Percentiles rank a stretch among this genome's conserved stretches.
phyloP scores from a whole-genome alignment of 1,140 invertebrate genomes.

The Trissolcus basalis region DNA sequence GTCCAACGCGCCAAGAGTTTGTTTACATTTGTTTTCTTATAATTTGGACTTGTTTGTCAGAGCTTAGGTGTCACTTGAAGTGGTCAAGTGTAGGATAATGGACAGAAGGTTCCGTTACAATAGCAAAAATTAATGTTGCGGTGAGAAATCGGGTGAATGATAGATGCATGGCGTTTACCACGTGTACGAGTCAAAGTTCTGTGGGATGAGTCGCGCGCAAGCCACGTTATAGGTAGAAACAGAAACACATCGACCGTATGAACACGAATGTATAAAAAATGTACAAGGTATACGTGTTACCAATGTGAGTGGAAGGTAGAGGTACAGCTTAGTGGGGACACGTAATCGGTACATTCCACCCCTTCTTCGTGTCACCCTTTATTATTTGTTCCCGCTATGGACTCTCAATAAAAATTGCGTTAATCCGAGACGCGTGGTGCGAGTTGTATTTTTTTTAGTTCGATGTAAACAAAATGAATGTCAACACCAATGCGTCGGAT shows the following conservation, averaged over 20 bases:
- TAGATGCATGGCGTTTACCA: constrained; percentile 54
- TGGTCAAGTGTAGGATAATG: no score
- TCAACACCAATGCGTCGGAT: no score
- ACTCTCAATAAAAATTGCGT: no score
- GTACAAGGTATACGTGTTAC: constrained; percentile 70
- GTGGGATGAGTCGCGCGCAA: constrained; percentile 45
- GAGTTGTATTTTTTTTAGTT: no score
- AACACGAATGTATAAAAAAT: constrained; percentile 63
- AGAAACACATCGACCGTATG: constrained; percentile 58
- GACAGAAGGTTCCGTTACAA: no score
- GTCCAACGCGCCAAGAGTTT: no score
- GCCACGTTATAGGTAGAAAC: constrained; percentile 66
- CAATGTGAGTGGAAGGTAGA: constrained; percentile 65
- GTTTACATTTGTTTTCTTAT: no score
- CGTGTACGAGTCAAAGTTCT: constrained; percentile 58
- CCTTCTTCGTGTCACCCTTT: constrained; percentile 31
- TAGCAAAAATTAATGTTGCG: background rate
- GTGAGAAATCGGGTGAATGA: constrained; percentile 19
- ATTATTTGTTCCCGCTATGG: constrained; percentile 17
- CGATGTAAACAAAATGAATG: no score
- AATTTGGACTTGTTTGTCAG: no score
- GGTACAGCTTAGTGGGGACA: constrained; percentile 48
- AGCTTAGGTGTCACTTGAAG: no score
- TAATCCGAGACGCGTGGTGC: no score
- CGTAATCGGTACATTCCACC: constrained; percentile 45